These are phyloP conservation scores for Chiloscyllium punctatum DNA, from an alignment of 2,797 vertebrate genomes.

Conservation along the genomic window DNA sequence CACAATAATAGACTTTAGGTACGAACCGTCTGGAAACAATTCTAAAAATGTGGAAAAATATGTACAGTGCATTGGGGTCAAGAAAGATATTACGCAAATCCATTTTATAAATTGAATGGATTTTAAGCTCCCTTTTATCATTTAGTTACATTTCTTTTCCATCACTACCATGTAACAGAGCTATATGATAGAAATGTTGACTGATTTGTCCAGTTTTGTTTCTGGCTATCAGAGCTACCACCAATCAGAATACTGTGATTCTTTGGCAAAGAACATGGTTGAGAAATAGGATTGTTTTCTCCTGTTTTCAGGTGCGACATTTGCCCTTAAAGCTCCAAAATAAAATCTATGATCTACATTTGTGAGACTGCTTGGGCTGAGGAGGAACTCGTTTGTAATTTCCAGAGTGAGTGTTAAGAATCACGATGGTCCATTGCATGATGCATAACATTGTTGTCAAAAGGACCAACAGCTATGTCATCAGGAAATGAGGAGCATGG, in stretches of 20 bases:
- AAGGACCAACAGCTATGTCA: too few relatives aligned
- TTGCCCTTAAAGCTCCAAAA: too few relatives aligned
- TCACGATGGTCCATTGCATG: too few relatives aligned
- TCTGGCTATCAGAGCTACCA: background rate
- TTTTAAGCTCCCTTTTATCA: background rate
- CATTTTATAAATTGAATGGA: background rate
- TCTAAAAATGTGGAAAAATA: background rate
- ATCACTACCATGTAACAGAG: too few relatives aligned
- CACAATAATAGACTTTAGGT: background rate
- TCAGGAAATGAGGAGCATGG: too few relatives aligned
- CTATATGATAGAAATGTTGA: background rate
- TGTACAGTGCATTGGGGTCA: background rate
- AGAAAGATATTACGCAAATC: background rate
- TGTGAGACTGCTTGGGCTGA: too few relatives aligned
- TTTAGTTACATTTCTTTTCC: background rate
- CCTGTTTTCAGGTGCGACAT: too few relatives aligned
- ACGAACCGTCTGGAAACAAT: background rate
- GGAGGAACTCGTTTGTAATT: too few relatives aligned
- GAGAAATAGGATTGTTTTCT: background rate
- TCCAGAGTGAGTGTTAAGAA: too few relatives aligned
- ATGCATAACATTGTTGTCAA: too few relatives aligned
- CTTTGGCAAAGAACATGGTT: background rate
- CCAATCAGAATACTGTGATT: background rate
- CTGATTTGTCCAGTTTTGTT: background rate
- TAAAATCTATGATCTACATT: too few relatives aligned